Evolutionary conservation across 2,797 vertebrate genomes (phyloP).

Genomic region (Scolopax rusticola): DNA sequence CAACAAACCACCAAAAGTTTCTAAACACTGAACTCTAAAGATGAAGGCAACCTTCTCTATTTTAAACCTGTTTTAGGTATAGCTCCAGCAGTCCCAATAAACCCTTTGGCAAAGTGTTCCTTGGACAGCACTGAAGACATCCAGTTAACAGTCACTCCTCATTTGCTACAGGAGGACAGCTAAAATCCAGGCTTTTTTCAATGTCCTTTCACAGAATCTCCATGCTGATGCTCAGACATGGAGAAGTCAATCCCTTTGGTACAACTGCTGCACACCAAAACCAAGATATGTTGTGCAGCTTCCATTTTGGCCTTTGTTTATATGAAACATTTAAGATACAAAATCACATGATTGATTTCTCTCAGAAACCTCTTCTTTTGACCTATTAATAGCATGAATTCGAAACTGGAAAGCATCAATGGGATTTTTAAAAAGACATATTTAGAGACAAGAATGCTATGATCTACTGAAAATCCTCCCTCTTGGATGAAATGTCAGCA

Average conservation of each 20-base stretch:
- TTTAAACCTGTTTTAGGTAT: not conserved
- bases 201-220: not conserved
- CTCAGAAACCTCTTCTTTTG: not conserved
- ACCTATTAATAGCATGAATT: constrained; percentile 8
- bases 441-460: constrained; percentile 32
- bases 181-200: not conserved
- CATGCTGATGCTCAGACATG: not conserved
- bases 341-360: not conserved
- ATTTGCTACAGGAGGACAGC: not conserved
- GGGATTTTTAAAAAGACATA: not conserved
- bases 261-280: not conserved
- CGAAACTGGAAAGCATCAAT: constrained; percentile 42
- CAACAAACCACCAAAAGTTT: accelerated
- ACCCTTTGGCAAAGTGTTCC: not conserved
- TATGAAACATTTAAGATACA: not conserved
- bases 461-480: constrained; percentile 24
- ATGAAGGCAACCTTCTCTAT: not conserved
- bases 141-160: not conserved
- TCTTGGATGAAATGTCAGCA: constrained; percentile 48
- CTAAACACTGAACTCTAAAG: not conserved
- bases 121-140: not conserved
- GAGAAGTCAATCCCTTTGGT: not conserved
- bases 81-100: not conserved
- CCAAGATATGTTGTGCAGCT: not conserved
- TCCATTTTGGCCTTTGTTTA: not conserved